phyloP scores from a whole-genome alignment of 2,113 vertebrate species.

The Bubo bubo region DNA sequence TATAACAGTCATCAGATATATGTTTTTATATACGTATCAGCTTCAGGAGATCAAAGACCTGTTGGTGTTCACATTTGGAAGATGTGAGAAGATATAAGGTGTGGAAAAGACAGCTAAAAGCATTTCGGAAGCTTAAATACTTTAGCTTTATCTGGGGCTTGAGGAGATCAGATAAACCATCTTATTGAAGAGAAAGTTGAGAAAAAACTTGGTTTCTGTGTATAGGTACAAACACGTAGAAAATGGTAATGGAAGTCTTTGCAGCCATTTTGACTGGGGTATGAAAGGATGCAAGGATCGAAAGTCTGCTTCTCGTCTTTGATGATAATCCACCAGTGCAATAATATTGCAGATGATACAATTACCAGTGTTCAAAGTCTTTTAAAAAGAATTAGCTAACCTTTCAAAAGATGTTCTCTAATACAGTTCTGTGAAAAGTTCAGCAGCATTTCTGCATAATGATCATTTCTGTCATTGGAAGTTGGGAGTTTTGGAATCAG shows the following conservation, averaged over 20 bases:
- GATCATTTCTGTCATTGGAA: not conserved
- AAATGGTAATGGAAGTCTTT: not conserved
- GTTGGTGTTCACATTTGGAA: not conserved
- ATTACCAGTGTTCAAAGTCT: not conserved
- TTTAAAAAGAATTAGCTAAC: not conserved
- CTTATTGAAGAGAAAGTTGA: not conserved
- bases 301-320: not conserved
- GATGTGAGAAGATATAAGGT: not conserved
- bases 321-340: not conserved
- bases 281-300: not conserved
- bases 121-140: not conserved
- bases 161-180: not conserved
- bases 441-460: not conserved
- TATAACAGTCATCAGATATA: not conserved
- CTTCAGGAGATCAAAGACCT: not conserved
- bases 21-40: not conserved
- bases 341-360: not conserved
- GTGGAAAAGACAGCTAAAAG: not conserved
- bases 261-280: not conserved
- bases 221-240: not conserved
- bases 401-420: not conserved
- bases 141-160: not conserved
- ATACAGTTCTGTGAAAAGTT: not conserved
- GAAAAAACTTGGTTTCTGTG: not conserved
- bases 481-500: not conserved